Evolutionary conservation across 2,888 invertebrate genomes (phyloP), one percentile per base, ranked within the genome.

Genomic region (Strigamia crassipes): DNA sequence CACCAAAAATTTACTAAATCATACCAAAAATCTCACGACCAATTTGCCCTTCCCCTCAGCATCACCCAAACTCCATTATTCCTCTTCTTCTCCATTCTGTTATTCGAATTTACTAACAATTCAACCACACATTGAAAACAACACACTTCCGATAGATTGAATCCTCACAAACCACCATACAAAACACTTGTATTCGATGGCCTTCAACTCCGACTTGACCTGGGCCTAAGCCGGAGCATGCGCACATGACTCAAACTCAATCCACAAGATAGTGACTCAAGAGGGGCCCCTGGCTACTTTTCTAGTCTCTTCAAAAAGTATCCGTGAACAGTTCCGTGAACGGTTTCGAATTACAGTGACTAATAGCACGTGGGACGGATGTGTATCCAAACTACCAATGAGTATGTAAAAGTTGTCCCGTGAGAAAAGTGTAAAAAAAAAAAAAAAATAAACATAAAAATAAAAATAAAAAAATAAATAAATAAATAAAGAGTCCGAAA

Each of bases 271-370:
- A 23, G 61, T 61, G 61, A 61, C 18, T 61, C 61, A 61, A 46
- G 61, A 23, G 18, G 61, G 18, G 61, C 61, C 61, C 23, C 18
- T 21, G 61, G 61, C 61, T 46, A 46, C 46, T 46, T 42, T 46
- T 61, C 61, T 18, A 61, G 23, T 46, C 61, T 61, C 61, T 23
- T 61, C 21, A 21, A 38, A n/a, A 61, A 61, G 23, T 61, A 61
- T 61, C 61, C 61, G 61, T 61, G 61, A 61, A 61, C 23, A 61
- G 61, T 61, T 61, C 61, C 61, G 61, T 61, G 61, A 61, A 61
- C 61, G 61, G 61, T 61, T 61, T 61, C 61, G 23, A 23, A 18
- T 61, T 23, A 23, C 61, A 61, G 61, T 61, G 61, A 61, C 61
- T 61, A 61, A 61, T 61, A 61, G 61, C 21, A 61, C 61, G 23